phyloP scores from a whole-genome alignment of 2,888 invertebrate genomes.

The Epinotia nisella region DNA sequence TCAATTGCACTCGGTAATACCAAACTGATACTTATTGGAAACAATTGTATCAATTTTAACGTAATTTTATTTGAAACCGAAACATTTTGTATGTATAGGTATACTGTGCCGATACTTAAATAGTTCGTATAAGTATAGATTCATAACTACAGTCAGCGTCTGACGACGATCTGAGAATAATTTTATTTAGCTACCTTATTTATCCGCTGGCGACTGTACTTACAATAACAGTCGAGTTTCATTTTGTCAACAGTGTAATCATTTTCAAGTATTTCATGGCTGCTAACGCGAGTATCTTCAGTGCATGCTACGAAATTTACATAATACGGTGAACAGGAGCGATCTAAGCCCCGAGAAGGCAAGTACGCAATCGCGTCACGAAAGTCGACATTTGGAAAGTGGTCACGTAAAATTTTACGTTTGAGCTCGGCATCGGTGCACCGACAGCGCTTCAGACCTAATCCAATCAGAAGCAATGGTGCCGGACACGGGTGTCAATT shows the following conservation, averaged over 20 bases:
- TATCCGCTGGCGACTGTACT: too few species aligned
- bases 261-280: slow-evolving; percentile 32
- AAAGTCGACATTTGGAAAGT: slow-evolving; percentile 78
- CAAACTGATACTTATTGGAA: background rate
- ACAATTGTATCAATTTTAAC: background rate
- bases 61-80: background rate
- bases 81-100: too few species aligned
- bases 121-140: too few species aligned
- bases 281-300: slow-evolving; percentile 53
- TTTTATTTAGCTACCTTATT: background rate
- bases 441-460: slow-evolving; percentile 77
- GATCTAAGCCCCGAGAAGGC: slow-evolving; percentile 65
- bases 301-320: slow-evolving; percentile 69
- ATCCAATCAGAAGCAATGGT: slow-evolving; percentile 81
- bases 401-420: slow-evolving; percentile 85
- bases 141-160: background rate
- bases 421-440: slow-evolving; percentile 75
- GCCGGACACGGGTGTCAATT: slow-evolving; percentile 77
- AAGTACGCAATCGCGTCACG: slow-evolving; percentile 74
- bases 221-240: background rate
- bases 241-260: slow-evolving; percentile 5
- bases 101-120: too few species aligned
- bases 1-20: slow-evolving; percentile 21
- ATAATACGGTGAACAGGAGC: slow-evolving; percentile 71
- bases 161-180: background rate